Percentiles rank a stretch among this genome's conserved stretches.
phyloP scores from a whole-genome alignment of 2,888 invertebrate genomes.

The Tridacna crocea region DNA sequence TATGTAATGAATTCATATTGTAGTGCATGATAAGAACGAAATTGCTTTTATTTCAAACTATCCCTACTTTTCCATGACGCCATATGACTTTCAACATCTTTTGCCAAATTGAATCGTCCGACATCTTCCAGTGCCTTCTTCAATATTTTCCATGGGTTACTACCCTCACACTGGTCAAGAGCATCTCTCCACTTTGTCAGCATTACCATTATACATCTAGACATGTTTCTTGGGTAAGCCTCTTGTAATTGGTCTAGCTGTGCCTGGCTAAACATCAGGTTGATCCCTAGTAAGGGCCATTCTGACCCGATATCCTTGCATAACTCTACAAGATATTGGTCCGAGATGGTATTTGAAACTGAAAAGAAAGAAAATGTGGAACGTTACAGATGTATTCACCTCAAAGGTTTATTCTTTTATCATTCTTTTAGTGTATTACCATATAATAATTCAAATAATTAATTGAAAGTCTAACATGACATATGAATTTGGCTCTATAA shows the following conservation, averaged over 20 bases:
- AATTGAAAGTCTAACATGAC: too few relatives aligned
- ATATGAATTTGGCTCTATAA: too few relatives aligned
- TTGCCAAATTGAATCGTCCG: conserved; percentile 25
- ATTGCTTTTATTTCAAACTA: too few relatives aligned
- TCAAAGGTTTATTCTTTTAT: too few relatives aligned
- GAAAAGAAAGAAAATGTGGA: not conserved
- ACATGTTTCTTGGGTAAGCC: conserved; percentile 26
- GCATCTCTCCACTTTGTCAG: conserved; percentile 27
- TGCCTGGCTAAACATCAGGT: conserved; percentile 28
- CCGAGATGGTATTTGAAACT: not conserved
- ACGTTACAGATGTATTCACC: too few relatives aligned
- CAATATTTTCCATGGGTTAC: not conserved
- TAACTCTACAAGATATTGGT: conserved; percentile 14
- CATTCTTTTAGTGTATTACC: too few relatives aligned
- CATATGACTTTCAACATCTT: not conserved
- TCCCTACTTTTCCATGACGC: not conserved
- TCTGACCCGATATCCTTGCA: conserved; percentile 23
- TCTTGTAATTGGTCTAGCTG: conserved; percentile 36
- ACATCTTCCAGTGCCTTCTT: not conserved
- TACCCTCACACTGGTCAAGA: not conserved
- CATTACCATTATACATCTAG: conserved; percentile 12
- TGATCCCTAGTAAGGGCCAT: conserved; percentile 33
- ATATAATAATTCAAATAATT: too few relatives aligned
- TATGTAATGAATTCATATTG: not conserved
- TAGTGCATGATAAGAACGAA: too few relatives aligned